A percentile compares a stretch with the other conserved stretches of the same genome.
phyloP scores from a whole-genome alignment of 2,888 invertebrate genomes.

The Cataglyphis cursor region DNA sequence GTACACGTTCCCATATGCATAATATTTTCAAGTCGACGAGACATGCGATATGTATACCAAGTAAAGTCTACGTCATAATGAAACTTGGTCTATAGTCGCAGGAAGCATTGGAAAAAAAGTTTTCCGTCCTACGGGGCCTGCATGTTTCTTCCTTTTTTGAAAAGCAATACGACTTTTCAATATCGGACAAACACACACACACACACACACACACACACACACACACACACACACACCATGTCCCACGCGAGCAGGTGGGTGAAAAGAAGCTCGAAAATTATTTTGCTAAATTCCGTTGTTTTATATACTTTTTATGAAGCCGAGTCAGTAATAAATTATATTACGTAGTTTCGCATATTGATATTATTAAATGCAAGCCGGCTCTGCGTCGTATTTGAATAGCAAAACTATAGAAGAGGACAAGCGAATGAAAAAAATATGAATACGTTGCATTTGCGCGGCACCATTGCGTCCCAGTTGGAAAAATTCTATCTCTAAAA shows the following conservation, averaged over 20 bases:
- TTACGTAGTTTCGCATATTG: conserved; percentile 3
- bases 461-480: not conserved
- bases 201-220: no score
- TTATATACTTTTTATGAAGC: not conserved
- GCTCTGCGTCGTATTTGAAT: conserved; percentile 6
- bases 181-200: not conserved
- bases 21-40: conserved; percentile 31
- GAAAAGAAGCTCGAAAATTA: not conserved
- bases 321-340: not conserved
- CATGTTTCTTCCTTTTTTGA: not conserved
- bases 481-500: conserved; percentile 25
- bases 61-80: conserved; percentile 23
- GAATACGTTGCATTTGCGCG: not conserved
- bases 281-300: not conserved
- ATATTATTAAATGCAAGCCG: not conserved
- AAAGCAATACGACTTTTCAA: conserved; percentile 2
- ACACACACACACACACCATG: no score
- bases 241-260: not conserved
- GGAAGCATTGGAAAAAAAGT: conserved; percentile 6
- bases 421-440: conserved; percentile 13
- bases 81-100: not conserved
- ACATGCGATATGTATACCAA: conserved; percentile 11
- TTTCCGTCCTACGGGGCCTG: not conserved
- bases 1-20: conserved; percentile 8
- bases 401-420: not conserved